Evolutionary conservation across 2,888 invertebrate species (phyloP), one percentile per base, ranked within the genome.

Genomic region (Vesta saturnalis): DNA sequence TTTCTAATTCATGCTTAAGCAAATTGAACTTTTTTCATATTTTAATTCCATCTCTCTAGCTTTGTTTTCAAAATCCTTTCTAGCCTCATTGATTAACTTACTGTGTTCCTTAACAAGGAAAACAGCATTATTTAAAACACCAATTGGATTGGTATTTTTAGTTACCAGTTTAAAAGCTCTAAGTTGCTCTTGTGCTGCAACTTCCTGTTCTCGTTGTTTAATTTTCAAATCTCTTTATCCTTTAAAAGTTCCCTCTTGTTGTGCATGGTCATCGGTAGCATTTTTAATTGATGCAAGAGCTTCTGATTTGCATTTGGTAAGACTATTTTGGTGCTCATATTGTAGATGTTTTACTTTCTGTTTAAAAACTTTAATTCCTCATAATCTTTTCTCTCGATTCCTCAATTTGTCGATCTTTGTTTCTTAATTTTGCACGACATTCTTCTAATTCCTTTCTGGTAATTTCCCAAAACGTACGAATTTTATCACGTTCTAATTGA

Each of bases 401-500:
- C 84, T 96, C 96, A 74, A 96, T 92, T 74, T 95, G 95, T 74
- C 94, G 87, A 80, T 96, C 93, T 83, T 93, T 93, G 77, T 92
- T 91, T 77, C 92, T 81, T 12, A 92, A 80, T 77, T 88, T 87
- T 3, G 94, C 92, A 80, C 91, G 90, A 10, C 90, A 90, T 85
- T 96, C 94, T 79, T 96, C 95, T 47, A 97, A 85, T 80, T 97
- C 95, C 76, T 93, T 91, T 74, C 94, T 89, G 0, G 96, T 94
- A 62, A 97, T 96, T 84, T 97, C 97, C 97, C 97, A 98, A 82
- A 96, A 97, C 1, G 95, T 95, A 74, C 95, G 89, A 14, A 97
- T 88, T 85, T 97, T 97, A 82, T 97, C 97, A 75, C 97, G 87
- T 85, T 98, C 98, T 77, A 97, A 83, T 84, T 97, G 97, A 79